Base-by-base conservation (phyloP, 2,888 invertebrate species). In the Tiliacea citrago region DNA sequence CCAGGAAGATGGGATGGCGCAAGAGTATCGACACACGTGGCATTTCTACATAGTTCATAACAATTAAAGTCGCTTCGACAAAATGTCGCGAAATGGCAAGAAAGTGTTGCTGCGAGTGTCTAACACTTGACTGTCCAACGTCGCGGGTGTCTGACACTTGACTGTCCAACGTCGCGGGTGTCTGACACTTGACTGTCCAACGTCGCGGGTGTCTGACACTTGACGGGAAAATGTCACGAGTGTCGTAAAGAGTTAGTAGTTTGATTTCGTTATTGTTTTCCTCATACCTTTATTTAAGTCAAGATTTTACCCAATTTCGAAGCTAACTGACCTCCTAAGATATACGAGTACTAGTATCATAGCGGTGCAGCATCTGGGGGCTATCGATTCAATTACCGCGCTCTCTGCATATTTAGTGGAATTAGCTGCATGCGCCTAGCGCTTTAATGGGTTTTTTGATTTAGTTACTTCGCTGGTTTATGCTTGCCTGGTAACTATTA, bases 331-430 rank as follows among this genome's bases (percentile, higher is more conserved):
- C 61, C 66, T 58, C 66, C 24, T 75, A 9, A 75, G 70, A 68
- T 70, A 35, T 79, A 57, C 57, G 12, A 72, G 73, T 82, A 80
- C 81, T n/a, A 80, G 7, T 47, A 35, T 51, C 75, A 81, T 68
- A 75, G 68, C 65, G 18, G 12, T 63, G 81, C 63, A 77, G 69
- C 78, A 82, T 82, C 78, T 85, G 78, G 42, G 39, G 47, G 47
- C 58, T 79, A 83, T 83, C 79, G 79, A 84, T 85, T 84, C 83
- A 75, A 85, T 85, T 85, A 82, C 73, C 66, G 67, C 51, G 62
- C 65, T 55, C 53, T 77, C 68, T 82, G 78, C 83, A 85, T 79
- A 82, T 79, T 82, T 57, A 79, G 58, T 72, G 47, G 70, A 69
- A 83, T 85, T 83, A 79, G 75, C 66, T 68, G 69, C 70, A 68